Evolutionary conservation across 2,888 invertebrate species (phyloP).

Genomic region (Pterostichus niger): DNA sequence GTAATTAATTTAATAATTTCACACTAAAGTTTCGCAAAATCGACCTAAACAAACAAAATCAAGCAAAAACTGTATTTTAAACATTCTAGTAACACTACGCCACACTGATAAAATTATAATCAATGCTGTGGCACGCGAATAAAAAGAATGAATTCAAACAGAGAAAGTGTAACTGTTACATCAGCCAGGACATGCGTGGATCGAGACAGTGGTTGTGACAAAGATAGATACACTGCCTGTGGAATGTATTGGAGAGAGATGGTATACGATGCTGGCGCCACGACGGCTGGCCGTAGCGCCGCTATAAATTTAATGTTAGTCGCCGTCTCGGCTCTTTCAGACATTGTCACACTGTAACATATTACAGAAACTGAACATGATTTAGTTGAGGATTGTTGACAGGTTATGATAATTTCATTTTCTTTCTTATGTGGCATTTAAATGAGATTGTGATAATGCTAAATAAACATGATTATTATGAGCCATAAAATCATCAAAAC

Average conservation of each 20-base stretch:
- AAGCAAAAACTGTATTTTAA: neutral
- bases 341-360: slow-evolving; percentile 73
- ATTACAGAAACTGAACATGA: neutral
- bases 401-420: neutral
- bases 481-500: no score
- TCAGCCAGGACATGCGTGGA: slow-evolving; percentile 41
- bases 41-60: neutral
- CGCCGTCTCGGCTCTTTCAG: slow-evolving; percentile 74
- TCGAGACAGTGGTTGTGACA: slow-evolving; percentile 3
- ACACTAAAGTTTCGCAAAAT: neutral
- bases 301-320: slow-evolving; percentile 74
- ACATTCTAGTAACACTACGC: neutral
- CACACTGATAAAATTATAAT: slow-evolving; percentile 17
- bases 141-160: neutral
- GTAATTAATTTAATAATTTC: slow-evolving; percentile 52
- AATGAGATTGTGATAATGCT: no score
- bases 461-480: no score
- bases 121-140: slow-evolving; percentile 25
- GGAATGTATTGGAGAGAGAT: slow-evolving; percentile 30
- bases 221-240: neutral
- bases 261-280: slow-evolving; percentile 71
- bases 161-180: slow-evolving; percentile 58
- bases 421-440: no score
- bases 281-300: slow-evolving; percentile 74
- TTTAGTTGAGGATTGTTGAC: slow-evolving; percentile 7